A percentile compares a stretch with the other conserved stretches of the same genome.
Evolutionary conservation across 2,888 invertebrate species (phyloP).

Genomic region (Automeris io): DNA sequence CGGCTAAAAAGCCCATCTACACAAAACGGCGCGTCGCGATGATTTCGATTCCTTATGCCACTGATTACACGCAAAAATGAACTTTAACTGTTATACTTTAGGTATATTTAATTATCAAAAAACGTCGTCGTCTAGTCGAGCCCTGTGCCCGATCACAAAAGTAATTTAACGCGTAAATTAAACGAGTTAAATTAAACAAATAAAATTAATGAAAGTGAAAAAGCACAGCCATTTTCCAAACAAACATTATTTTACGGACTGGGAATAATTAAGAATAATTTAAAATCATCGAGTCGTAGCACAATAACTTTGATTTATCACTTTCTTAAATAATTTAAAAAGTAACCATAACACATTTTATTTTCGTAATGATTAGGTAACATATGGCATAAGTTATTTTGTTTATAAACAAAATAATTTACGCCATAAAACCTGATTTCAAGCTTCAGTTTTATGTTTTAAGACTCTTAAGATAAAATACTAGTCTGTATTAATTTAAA

Average conservation of each 20-base stretch:
- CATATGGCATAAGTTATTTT: too few relatives aligned
- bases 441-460: too few relatives aligned
- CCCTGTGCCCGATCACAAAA: conserved; percentile 36
- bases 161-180: conserved; percentile 53
- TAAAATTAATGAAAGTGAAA: conserved; percentile 55
- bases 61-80: conserved; percentile 37
- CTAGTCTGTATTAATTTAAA: too few relatives aligned
- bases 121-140: conserved; percentile 8
- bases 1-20: conserved; percentile 59
- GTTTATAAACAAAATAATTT: too few relatives aligned
- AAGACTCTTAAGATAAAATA: too few relatives aligned
- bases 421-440: too few relatives aligned
- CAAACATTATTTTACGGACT: conserved; percentile 37
- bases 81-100: conserved; percentile 31
- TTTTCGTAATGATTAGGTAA: too few relatives aligned
- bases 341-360: too few relatives aligned
- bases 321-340: too few relatives aligned
- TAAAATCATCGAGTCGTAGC: background rate
- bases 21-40: conserved; percentile 44
- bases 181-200: conserved; percentile 60
- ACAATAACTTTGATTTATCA: too few relatives aligned
- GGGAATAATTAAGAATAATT: conserved; percentile 25
- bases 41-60: conserved; percentile 19
- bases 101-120: conserved; percentile 18
- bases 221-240: conserved; percentile 45